A percentile compares a stretch with the other conserved stretches of the same genome.
These are phyloP conservation scores for Drosophila neutralis DNA, from an alignment of 2,888 invertebrate species.

Conservation along the genomic window DNA sequence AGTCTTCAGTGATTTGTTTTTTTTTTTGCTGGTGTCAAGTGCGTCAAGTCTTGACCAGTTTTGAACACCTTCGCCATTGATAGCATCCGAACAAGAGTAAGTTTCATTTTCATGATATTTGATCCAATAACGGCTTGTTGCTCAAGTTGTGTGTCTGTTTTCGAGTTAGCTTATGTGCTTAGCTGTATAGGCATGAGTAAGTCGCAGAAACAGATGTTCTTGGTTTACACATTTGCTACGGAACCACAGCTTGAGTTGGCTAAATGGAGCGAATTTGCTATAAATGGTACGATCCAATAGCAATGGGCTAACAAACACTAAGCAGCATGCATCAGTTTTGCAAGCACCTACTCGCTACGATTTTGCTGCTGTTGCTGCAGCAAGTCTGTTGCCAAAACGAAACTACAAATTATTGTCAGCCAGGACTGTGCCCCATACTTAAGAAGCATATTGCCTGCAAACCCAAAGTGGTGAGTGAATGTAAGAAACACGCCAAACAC, in stretches of 20 bases:
- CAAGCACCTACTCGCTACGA: constrained; percentile 15
- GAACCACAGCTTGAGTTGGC: constrained; percentile 5
- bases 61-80: constrained; percentile 64
- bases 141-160: constrained; percentile 19
- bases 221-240: constrained; percentile 56
- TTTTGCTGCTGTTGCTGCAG: constrained; percentile 20
- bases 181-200: constrained; percentile 33
- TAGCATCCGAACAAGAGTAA: constrained; percentile 51
- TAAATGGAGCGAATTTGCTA: constrained; percentile 25
- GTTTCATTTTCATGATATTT: constrained; percentile 42
- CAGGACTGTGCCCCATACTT: constrained; percentile 40
- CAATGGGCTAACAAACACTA: constrained; percentile 12
- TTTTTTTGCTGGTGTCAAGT: constrained; percentile 59
- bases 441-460: constrained; percentile 64
- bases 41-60: constrained; percentile 56
- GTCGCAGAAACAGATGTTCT: constrained; percentile 49
- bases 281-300: constrained; percentile 28
- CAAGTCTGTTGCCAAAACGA: constrained; percentile 13
- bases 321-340: constrained; percentile 39
- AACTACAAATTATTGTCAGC: constrained; percentile 52
- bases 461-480: constrained; percentile 57
- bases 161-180: constrained; percentile 31
- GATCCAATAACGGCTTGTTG: constrained; percentile 44
- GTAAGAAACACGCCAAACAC: not conserved
- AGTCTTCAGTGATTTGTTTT: not conserved